Conservation (phyloP, 2,888 invertebrate genomes). For the Bibio marci region DNA sequence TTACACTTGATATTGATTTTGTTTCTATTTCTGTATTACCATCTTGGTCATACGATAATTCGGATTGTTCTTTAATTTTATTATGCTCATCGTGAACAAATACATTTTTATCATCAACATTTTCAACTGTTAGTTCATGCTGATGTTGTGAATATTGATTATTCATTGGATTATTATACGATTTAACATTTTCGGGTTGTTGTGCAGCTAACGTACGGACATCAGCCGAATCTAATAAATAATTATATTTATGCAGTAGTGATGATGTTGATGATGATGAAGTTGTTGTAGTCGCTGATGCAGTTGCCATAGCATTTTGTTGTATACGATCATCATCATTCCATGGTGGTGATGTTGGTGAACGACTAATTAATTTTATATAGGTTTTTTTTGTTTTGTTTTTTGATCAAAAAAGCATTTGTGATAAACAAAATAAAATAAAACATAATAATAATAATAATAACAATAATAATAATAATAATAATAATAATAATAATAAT, state of each 20-base stretch:
- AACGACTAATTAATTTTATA: constrained; percentile 20
- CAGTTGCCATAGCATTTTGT: neutral
- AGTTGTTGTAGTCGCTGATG: neutral
- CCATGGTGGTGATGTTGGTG: constrained; percentile 28
- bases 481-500: too few relatives aligned
- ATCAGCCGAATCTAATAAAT: neutral
- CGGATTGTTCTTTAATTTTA: too few relatives aligned
- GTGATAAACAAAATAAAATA: neutral
- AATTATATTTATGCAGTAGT: too few relatives aligned
- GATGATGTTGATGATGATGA: neutral
- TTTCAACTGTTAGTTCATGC: constrained; percentile 36
- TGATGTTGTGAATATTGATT: constrained; percentile 3
- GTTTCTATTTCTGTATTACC: constrained; percentile 88
- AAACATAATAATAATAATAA: too few relatives aligned
- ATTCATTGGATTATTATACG: neutral
- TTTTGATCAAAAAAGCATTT: neutral
- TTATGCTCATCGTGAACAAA: neutral
- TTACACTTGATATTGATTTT: constrained; percentile 68
- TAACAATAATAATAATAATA: too few relatives aligned
- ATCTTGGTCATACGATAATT: constrained; percentile 57
- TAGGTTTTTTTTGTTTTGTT: too few relatives aligned
- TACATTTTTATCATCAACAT: constrained; percentile 36
- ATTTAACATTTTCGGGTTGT: too few relatives aligned
- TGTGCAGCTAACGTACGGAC: too few relatives aligned
- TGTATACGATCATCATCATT: constrained; percentile 26